These are phyloP conservation scores for Phrynocephalus vlangalii DNA, from an alignment of 2,797 vertebrate species.

Conservation along the genomic window DNA sequence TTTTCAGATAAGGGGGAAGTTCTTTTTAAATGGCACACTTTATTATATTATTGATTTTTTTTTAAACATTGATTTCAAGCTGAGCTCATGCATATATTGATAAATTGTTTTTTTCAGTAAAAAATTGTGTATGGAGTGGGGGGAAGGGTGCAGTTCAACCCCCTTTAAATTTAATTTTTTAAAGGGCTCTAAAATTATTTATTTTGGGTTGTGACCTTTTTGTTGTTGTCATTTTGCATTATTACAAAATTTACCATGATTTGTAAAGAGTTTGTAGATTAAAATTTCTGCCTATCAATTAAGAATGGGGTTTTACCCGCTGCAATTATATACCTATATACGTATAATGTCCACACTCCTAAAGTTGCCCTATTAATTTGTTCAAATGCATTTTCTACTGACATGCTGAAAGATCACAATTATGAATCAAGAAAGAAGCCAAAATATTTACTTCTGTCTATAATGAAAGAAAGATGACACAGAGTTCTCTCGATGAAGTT, in stretches of 20 bases:
- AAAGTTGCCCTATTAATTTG: background rate
- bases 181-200: conserved; percentile 23
- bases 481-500: background rate
- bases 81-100: background rate
- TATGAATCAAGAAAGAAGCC: background rate
- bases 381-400: background rate
- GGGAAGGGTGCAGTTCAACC: background rate
- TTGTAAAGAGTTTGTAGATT: background rate
- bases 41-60: background rate
- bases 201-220: background rate
- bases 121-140: background rate
- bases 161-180: conserved; percentile 22
- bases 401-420: background rate
- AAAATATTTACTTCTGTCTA: background rate
- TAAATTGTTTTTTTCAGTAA: background rate
- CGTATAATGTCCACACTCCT: background rate
- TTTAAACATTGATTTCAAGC: background rate
- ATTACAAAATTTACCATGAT: background rate
- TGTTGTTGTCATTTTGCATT: background rate
- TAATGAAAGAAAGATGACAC: background rate
- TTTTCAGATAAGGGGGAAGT: background rate
- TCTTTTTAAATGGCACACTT: no score
- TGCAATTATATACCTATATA: background rate
- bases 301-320: background rate
- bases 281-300: background rate